Conservation (phyloP, 2,888 invertebrate genomes). For the Amiota communis region DNA sequence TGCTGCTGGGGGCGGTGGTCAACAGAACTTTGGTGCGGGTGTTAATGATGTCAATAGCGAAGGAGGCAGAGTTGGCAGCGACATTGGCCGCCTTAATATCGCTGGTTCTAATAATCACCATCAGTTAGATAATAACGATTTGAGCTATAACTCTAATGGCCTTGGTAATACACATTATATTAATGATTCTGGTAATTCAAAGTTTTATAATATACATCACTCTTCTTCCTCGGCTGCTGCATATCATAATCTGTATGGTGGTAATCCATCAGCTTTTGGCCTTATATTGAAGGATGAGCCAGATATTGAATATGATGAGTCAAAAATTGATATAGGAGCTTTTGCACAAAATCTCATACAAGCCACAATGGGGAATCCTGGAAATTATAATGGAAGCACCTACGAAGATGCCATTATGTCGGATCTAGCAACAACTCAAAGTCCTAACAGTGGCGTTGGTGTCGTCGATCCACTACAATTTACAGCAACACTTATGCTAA, state of each 20-base stretch:
- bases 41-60: conserved; percentile 42
- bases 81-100: conserved; percentile 22
- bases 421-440: conserved; percentile 77
- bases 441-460: conserved; percentile 70
- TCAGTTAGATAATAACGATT: conserved; percentile 68
- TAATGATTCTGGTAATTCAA: conserved; percentile 60
- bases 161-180: conserved; percentile 63
- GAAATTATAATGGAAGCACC: conserved; percentile 74
- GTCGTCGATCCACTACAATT: conserved; percentile 86
- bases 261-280: conserved; percentile 85
- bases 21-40: conserved; percentile 9
- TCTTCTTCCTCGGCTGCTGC: conserved; percentile 31
- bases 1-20: conserved; percentile 53
- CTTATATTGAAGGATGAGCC: conserved; percentile 86
- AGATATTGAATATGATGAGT: conserved; percentile 83
- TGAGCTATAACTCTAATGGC: conserved; percentile 65
- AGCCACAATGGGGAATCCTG: conserved; percentile 63
- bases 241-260: conserved; percentile 63
- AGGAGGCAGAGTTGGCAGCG: conserved; percentile 42
- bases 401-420: conserved; percentile 90
- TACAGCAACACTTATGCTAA: conserved; percentile 86
- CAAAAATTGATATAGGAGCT: conserved; percentile 78
- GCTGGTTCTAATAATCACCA: conserved; percentile 57
- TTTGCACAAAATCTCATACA: conserved; percentile 71
- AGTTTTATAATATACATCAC: conserved; percentile 52